Evolutionary conservation across 2,888 invertebrate genomes (phyloP), one percentile per base, ranked within the genome.

Genomic region (Crepidodera aurea): DNA sequence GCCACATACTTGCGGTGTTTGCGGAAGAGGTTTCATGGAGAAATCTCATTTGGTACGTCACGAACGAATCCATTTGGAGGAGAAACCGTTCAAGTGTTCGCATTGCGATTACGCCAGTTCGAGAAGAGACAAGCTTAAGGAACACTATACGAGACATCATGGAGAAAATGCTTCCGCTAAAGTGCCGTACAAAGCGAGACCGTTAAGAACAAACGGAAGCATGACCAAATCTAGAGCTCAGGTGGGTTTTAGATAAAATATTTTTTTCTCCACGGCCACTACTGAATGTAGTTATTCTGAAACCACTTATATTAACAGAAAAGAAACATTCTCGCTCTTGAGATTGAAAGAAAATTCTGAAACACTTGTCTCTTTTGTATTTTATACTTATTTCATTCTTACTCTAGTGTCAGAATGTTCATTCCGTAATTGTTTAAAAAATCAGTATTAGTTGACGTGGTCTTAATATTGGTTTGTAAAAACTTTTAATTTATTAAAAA

Each of bases 31-130:
- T 10, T 90, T 90, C 74, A 85, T 88, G 73, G 89, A 89, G 73
- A 88, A 87, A 70, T 86, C 87, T 29, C 89, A 89, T 77, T 78
- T 90, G 60, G 82, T 87, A 8, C 81, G 90, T 1, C 90, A 90
- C 74, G 87, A 88, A 74, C 79, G 87, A 39, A 87, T 88, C 53
- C 90, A 90, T 78, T 77, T 86, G 40, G 83, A 84, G 66, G 87
- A 87, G 62, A 86, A 87, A 70, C 86, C 88, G 0, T 87, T 86
- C 77, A 86, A 86, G 69, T 88, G 88, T 74, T 82, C 83, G 10
- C 82, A 84, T 64, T 89, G 89, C 77, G 87, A 87, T 66, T 89
- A 89, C 74, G 85, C 86, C 1, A 87, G 87, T 62, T 85, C 86
- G 0, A 79, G 89, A 51, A 78, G 87, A 15, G 89, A 89, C 77